Evolutionary conservation across 2,888 invertebrate genomes (phyloP), one percentile per base, ranked within the genome.

Genomic region (Argyresthia goedartella): DNA sequence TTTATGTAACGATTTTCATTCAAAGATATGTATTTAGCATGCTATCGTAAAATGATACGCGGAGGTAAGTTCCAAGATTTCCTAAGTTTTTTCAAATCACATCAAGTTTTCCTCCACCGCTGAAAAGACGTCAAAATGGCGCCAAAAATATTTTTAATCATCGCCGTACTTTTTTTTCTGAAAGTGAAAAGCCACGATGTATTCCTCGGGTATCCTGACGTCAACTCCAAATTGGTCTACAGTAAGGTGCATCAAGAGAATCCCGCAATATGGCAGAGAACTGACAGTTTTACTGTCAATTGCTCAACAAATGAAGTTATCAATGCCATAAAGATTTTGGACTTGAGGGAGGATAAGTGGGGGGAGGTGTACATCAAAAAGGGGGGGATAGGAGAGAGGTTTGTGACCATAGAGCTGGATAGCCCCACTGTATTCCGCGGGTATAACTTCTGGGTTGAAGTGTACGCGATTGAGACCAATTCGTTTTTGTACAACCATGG

Each of bases 401-500:
- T 53, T 52, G 81, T 80, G 1, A 74, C 69, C 0, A 69, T 84
- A 1, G 77, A 77, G 51, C 50, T 84, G 55, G 66, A 76, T 15
- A 78, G 81, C 53, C 80, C 81, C 0, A 69, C 66, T 11, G 60
- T 76, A 1, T 71, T 82, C 1, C 60, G 79, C 8, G 84, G 81
- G 0, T 78, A 73, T 43, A 78, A 78, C 53, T 84, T 84, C 55
- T 71, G 70, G 66, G 74, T 82, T 11, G 70, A 81, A 61, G 73
- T 81, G 36, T 82, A 73, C 53, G 76, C 74, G 1, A 67, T 75
- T 8, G 60, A 76, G 36, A 66, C 69, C 0, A 35, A 13, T 36
- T 13, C n/a, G 14, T 50, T 50, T 50, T 16, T 42, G 42, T 15
- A 42, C 16, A 42, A n/a, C 14, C 48, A 48, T 15, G 48, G 48